These are phyloP conservation scores for Danio kyathit DNA, from an alignment of 2,797 vertebrate species.

Conservation along the genomic window DNA sequence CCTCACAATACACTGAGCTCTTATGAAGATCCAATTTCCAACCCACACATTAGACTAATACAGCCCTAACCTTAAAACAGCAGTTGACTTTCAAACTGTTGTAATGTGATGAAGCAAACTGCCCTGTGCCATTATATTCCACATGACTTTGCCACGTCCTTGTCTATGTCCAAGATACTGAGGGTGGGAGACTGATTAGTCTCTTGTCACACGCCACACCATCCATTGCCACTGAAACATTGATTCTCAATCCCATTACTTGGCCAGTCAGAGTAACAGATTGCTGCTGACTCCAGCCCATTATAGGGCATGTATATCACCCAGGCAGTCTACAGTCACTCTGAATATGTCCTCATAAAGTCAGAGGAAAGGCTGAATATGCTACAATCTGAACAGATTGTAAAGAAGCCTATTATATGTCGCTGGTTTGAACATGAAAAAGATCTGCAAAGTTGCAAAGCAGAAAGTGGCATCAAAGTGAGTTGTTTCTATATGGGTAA, in stretches of 20 bases:
- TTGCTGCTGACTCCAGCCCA: conserved; percentile 60
- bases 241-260: conserved; percentile 74
- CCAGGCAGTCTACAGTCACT: conserved; percentile 44
- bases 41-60: not conserved
- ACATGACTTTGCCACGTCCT: conserved; percentile 57
- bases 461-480: too few relatives aligned
- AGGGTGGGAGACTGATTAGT: conserved; percentile 64
- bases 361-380: not conserved
- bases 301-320: conserved; percentile 69
- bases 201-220: conserved; percentile 52
- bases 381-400: not conserved
- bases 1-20: not conserved
- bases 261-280: conserved; percentile 60
- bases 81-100: not conserved
- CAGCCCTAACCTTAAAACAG: conserved; percentile 13
- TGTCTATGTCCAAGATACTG: conserved; percentile 34
- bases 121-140: conserved; percentile 31
- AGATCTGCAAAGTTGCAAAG: too few relatives aligned
- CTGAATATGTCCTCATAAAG: conserved; percentile 38
- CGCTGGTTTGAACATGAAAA: too few relatives aligned
- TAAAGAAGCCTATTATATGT: not conserved
- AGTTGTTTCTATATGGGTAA: too few relatives aligned
- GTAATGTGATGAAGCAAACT: conserved; percentile 38
- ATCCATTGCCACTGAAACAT: conserved; percentile 76
- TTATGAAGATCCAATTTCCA: not conserved